Percentiles rank a stretch among this genome's conserved stretches.
phyloP scores from a whole-genome alignment of 2,113 vertebrate genomes.

The Sclerurus mexicanus region DNA sequence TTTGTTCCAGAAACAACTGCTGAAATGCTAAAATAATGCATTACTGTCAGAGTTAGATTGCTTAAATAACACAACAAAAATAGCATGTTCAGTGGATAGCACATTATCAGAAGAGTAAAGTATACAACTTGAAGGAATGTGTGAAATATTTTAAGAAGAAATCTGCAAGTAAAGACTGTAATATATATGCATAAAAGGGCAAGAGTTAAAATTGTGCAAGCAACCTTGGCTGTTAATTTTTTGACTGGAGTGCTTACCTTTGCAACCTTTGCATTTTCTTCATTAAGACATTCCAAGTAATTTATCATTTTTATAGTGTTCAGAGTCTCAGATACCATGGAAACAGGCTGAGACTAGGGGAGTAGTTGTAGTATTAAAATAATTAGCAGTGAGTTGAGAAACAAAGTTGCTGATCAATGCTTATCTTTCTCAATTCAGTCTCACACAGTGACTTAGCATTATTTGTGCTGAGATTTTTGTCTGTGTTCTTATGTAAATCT shows the following conservation, averaged over 20 bases:
- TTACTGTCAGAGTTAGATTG: background rate
- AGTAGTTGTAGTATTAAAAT: background rate
- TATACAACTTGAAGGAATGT: background rate
- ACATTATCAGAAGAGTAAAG: background rate
- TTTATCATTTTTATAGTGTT: constrained; percentile 39
- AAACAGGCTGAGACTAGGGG: background rate
- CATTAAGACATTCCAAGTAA: background rate
- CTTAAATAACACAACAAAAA: background rate
- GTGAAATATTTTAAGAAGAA: background rate
- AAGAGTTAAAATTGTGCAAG: background rate
- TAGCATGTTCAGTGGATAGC: background rate
- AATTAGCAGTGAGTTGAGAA: background rate
- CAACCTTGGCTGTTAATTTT: constrained; percentile 18
- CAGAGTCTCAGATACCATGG: constrained; percentile 1
- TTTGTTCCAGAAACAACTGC: background rate
- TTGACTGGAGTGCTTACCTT: constrained; percentile 18
- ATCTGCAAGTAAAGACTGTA: background rate
- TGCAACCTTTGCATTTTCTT: constrained; percentile 35
- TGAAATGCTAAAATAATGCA: background rate
- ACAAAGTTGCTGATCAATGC: background rate
- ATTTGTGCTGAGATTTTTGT: background rate
- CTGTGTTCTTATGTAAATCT: background rate
- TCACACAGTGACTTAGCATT: background rate
- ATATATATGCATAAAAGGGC: background rate
- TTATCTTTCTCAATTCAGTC: background rate